Evolutionary conservation across 2,113 vertebrate genomes (phyloP).

Genomic region (Boulengeromyrus knoepffleri): DNA sequence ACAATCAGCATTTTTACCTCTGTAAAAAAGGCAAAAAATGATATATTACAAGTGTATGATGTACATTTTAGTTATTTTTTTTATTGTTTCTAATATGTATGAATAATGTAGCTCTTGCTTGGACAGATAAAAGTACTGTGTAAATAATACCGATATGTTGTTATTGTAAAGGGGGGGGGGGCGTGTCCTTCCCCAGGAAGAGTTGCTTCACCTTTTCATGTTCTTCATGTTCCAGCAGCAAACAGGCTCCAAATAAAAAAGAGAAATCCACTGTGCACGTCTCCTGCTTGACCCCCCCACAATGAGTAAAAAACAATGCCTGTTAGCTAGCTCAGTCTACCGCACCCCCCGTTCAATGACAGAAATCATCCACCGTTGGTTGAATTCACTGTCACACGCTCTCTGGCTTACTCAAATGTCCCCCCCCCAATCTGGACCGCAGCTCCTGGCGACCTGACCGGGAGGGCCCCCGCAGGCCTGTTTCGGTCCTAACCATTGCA

Average conservation of each 20-base stretch:
- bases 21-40: constrained; percentile 74
- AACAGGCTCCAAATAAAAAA: background rate
- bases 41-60: constrained; percentile 95
- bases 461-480: constrained; percentile 24
- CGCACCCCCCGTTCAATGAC: background rate
- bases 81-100: constrained; percentile 91
- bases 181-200: constrained; percentile 56
- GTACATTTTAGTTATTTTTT: constrained; percentile 80
- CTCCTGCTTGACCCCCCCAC: background rate
- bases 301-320: too few relatives aligned
- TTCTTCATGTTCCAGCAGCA: background rate
- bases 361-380: background rate
- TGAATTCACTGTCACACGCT: background rate
- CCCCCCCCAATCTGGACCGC: background rate
- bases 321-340: too few relatives aligned
- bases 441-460: background rate
- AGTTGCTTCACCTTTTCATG: constrained; percentile 48
- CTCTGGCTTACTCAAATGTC: background rate
- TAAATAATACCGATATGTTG: constrained; percentile 68
- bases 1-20: constrained; percentile 93
- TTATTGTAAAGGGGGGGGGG: constrained; percentile 13
- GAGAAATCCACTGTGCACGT: background rate
- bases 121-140: constrained; percentile 71
- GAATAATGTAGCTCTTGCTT: constrained; percentile 84
- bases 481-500: constrained; percentile 20